A percentile compares a stretch with the other conserved stretches of the same genome.
phyloP scores from a whole-genome alignment of 2,113 vertebrate genomes.

The Brachionichthys hirsutus region DNA sequence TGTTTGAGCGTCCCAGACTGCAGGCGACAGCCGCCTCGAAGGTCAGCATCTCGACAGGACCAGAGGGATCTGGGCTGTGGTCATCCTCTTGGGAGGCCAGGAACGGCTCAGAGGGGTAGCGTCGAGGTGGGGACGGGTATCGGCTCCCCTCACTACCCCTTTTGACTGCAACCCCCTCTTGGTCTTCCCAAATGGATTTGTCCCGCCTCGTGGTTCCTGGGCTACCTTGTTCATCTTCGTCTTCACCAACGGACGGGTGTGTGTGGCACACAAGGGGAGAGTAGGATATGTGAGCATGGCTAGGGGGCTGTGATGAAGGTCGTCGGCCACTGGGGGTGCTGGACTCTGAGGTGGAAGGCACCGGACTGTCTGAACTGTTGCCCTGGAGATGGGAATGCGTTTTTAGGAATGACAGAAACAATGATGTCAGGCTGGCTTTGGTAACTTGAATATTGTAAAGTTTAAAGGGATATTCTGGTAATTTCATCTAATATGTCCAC shows the following conservation, averaged over 20 bases:
- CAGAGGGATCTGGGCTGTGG: constrained; percentile 90
- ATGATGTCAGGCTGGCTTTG: background rate
- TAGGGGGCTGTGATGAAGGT: constrained; percentile 87
- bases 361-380: constrained; percentile 93
- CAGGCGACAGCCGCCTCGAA: constrained; percentile 96
- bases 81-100: constrained; percentile 90
- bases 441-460: background rate
- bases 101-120: constrained; percentile 95
- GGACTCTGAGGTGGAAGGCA: constrained; percentile 95
- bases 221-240: constrained; percentile 68
- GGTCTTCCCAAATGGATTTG: constrained; percentile 53
- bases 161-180: constrained; percentile 37
- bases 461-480: background rate
- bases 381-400: constrained; percentile 74
- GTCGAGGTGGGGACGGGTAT: constrained; percentile 81
- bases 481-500: too few relatives aligned
- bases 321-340: constrained; percentile 91
- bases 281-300: constrained; percentile 90
- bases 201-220: constrained; percentile 55
- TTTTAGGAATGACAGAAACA: background rate
- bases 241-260: constrained; percentile 75
- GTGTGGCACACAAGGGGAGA: constrained; percentile 86
- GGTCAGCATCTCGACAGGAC: constrained; percentile 93
- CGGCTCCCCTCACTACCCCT: constrained; percentile 29
- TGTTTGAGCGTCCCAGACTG: constrained; percentile 94